A percentile compares a stretch with the other conserved stretches of the same genome.
These are phyloP conservation scores for Alviniconcha marisindica DNA, from an alignment of 1,140 invertebrate genomes.

Conservation along the genomic window DNA sequence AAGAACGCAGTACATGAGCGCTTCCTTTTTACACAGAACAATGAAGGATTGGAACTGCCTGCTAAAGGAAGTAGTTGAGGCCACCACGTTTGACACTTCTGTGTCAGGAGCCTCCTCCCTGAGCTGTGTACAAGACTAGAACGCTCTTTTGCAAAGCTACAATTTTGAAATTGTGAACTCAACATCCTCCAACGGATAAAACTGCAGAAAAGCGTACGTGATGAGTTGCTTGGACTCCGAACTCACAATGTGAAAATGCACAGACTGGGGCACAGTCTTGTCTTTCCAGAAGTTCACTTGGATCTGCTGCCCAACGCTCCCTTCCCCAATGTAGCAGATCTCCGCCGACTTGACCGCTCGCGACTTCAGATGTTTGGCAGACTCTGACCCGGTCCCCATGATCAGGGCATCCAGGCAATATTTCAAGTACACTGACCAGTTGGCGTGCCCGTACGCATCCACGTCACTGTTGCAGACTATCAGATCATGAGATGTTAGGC, in stretches of 20 bases:
- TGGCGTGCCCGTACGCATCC: not conserved
- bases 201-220: not conserved
- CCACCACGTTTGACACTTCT: no score
- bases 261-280: not conserved
- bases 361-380: not conserved
- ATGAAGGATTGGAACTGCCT: no score
- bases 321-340: not conserved
- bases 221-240: not conserved
- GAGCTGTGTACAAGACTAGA: no score
- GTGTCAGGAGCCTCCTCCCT: no score
- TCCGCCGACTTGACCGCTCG: constrained; percentile 1
- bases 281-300: constrained; percentile 9
- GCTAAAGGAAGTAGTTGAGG: no score
- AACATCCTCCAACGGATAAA: not conserved
- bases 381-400: not conserved
- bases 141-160: no score
- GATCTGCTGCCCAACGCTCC: not conserved
- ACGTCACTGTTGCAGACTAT: not conserved
- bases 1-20: no score
- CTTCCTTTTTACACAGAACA: no score
- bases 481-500: not conserved
- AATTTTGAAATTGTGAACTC: not conserved
- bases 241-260: not conserved
- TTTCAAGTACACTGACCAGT: not conserved
- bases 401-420: not conserved